Base-by-base conservation (phyloP, 2,888 invertebrate species). In the Eilema depressum region DNA sequence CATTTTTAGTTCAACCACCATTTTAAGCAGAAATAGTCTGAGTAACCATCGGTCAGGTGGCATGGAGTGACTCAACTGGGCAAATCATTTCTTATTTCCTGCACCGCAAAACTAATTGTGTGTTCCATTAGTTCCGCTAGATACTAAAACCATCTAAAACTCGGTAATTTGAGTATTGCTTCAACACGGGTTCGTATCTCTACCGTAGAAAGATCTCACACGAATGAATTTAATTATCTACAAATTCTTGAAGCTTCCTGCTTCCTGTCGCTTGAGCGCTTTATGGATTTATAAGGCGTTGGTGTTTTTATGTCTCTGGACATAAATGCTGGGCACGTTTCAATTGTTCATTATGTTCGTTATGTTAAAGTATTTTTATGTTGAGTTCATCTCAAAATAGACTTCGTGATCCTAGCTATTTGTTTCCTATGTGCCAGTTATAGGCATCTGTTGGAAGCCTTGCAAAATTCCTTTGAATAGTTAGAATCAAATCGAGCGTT, bases 41-140 rank as follows among this genome's bases (percentile, higher is more conserved):
- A 89, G 84, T 89, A 89, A 89, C 75, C 73, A 83, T 82, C 74
- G 83, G 83, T 88, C 88, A 88, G 88, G 86, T 91, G 85, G 75
- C 88, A 84, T 80, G 82, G 86, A 87, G 81, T 93, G 93, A 93
- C 81, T 92, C 93, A 92, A 83, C 78, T 84, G 84, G 87, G 87
- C 86, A 88, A 91, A 92, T 92, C 85, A 91, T 93, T 90, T 89
- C 87, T 89, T 86, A 88, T 88, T 94, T 94, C 93, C 93, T 91
- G 92, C 82, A 82, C 85, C 81, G 85, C 87, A 82, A 85, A 75
- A 88, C 87, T 92, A 92, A 93, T 93, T 93, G 88, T 91, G 81
- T 83, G 85, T 84, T 83, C 86, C 79, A 93, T 94, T 94, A 93
- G 93, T 94, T 93, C 93, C 93, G 90, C 89, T 83, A 92, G 86